Conservation (phyloP, 1,140 invertebrate genomes). For the Heliconius hermathena region DNA sequence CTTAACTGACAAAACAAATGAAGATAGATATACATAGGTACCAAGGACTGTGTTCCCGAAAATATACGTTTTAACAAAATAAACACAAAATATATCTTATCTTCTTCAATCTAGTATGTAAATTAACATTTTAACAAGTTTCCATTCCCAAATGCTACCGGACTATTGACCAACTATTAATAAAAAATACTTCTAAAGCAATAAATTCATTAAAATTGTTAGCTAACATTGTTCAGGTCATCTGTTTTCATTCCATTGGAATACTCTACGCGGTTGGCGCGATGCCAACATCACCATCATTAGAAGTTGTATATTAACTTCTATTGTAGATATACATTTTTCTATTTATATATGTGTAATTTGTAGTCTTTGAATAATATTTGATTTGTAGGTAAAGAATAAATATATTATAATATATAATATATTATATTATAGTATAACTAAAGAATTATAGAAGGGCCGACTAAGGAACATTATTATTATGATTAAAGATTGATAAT, state of each 20-base stretch:
- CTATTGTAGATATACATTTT: background rate
- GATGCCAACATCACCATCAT: background rate
- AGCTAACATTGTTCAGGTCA: slow-evolving; percentile 10
- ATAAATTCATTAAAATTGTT: background rate
- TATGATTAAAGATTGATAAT: too few species aligned
- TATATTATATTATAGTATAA: too few species aligned
- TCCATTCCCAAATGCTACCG: background rate
- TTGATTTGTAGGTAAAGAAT: too few species aligned
- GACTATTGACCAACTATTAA: background rate
- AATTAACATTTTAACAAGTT: background rate
- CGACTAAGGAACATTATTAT: too few species aligned
- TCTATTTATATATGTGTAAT: background rate
- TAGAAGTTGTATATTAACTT: slow-evolving; percentile 5
- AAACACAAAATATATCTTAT: too few species aligned
- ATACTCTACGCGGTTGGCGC: background rate
- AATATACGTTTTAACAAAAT: too few species aligned
- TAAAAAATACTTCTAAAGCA: background rate
- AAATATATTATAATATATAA: too few species aligned
- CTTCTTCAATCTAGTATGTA: background rate
- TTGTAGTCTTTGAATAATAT: background rate
- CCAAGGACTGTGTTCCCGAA: too few species aligned
- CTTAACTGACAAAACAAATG: too few species aligned
- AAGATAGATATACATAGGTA: too few species aligned
- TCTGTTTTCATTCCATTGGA: slow-evolving; percentile 3
- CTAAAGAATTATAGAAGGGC: too few species aligned